phyloP scores from a whole-genome alignment of 92 coral and sea anemone genomes.

The Montipora capitata region DNA sequence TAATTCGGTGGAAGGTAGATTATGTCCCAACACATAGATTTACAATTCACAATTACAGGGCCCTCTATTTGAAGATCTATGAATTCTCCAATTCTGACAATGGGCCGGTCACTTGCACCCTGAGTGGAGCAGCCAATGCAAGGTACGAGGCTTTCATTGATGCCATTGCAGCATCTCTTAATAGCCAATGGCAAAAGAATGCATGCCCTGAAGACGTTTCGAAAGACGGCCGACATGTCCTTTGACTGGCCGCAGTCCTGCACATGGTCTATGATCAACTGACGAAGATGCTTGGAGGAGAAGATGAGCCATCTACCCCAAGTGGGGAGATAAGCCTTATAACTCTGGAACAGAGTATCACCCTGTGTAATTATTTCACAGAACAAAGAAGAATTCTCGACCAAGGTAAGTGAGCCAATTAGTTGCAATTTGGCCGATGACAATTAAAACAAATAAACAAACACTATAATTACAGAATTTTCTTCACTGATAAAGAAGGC shows the following conservation, averaged over 20 bases:
- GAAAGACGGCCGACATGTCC: background rate
- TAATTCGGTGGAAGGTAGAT: too few species aligned
- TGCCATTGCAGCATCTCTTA: background rate
- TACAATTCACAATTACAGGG: too few species aligned
- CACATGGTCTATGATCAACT: background rate
- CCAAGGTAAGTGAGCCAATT: background rate
- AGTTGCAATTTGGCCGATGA: too few species aligned
- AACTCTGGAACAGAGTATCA: background rate
- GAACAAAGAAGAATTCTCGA: background rate
- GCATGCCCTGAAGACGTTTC: background rate
- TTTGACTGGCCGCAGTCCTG: background rate
- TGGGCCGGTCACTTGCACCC: background rate
- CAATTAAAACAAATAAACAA: background rate
- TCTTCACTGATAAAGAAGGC: background rate
- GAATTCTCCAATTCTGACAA: background rate
- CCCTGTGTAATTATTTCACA: background rate
- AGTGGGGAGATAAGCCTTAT: background rate
- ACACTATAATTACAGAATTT: background rate
- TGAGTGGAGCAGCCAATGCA: background rate
- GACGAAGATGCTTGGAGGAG: background rate
- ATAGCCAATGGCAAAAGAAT: constrained; percentile 1
- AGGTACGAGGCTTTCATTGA: background rate
- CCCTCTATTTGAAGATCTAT: background rate
- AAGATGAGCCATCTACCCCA: background rate
- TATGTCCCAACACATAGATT: too few species aligned